Conservation (phyloP, 2,113 vertebrate species). For the Aviceda subcristata region DNA sequence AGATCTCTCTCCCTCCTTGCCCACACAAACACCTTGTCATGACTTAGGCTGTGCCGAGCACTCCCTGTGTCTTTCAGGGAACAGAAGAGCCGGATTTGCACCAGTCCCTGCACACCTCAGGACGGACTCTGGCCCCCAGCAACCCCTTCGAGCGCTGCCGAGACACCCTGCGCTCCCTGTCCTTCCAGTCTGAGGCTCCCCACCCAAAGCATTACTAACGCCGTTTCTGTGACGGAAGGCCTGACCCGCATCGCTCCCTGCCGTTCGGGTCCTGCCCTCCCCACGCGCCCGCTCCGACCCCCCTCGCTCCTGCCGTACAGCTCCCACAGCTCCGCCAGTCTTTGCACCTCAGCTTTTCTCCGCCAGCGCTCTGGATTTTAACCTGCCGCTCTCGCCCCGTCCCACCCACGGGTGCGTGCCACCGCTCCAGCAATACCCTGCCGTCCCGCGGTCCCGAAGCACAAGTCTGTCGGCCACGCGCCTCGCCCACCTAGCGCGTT, state of each 20-base stretch:
- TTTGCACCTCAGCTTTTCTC: background rate
- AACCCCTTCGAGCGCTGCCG: background rate
- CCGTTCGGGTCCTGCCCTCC: background rate
- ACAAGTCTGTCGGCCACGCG: rapidly evolving
- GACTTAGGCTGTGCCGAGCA: background rate
- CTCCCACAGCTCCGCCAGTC: background rate
- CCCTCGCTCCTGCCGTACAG: background rate
- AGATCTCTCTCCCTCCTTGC: background rate
- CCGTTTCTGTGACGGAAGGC: background rate
- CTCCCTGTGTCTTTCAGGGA: background rate
- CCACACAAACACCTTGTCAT: constrained; percentile 20
- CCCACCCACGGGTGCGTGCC: background rate
- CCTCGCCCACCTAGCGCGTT: rapidly evolving
- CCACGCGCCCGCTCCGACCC: rapidly evolving
- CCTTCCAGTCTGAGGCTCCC: background rate
- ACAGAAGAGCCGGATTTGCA: background rate
- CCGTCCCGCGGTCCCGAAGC: background rate
- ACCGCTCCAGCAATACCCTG: background rate
- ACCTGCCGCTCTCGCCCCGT: background rate
- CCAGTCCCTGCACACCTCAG: background rate
- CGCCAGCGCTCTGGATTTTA: background rate
- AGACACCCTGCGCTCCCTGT: background rate
- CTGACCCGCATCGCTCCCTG: background rate
- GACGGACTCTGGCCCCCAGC: background rate
- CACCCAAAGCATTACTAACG: background rate